Evolutionary conservation across 2,797 vertebrate species (phyloP).

Genomic region (Phataginus tricuspis): DNA sequence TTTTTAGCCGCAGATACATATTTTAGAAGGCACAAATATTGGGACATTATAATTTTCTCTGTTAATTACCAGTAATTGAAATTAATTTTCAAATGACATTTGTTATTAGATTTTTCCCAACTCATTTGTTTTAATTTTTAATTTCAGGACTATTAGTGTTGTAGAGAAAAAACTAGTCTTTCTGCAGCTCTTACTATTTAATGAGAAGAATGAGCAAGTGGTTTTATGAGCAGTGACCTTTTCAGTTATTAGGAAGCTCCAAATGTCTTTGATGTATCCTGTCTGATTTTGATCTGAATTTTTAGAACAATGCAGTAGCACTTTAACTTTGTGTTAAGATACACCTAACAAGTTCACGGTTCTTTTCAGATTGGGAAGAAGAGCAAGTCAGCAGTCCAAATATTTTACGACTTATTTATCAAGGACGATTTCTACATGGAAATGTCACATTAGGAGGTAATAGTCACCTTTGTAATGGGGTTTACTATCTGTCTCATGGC

Average conservation of each 20-base stretch:
- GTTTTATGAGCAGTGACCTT: background rate
- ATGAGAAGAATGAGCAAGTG: background rate
- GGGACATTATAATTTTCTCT: background rate
- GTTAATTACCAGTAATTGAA: constrained; percentile 16
- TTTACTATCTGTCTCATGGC: constrained; percentile 16
- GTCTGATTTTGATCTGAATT: background rate
- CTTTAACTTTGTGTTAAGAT: background rate
- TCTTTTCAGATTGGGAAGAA: constrained; percentile 96
- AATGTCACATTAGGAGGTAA: constrained; percentile 99
- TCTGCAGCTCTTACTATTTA: background rate
- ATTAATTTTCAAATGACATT: constrained; percentile 39
- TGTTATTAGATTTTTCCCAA: background rate
- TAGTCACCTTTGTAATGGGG: constrained; percentile 27
- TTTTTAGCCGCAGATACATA: background rate
- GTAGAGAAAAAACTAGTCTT: background rate
- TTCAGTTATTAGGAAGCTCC: background rate
- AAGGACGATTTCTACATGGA: constrained; percentile 98
- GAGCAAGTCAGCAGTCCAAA: constrained; percentile 98
- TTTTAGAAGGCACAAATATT: background rate
- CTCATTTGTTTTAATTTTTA: background rate
- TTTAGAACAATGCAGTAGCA: background rate
- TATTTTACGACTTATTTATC: constrained; percentile 98
- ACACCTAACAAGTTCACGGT: constrained; percentile 44
- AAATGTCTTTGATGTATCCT: background rate
- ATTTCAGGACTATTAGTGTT: background rate